These are phyloP conservation scores for Pammene fasciana DNA, from an alignment of 2,888 invertebrate species.

Conservation along the genomic window DNA sequence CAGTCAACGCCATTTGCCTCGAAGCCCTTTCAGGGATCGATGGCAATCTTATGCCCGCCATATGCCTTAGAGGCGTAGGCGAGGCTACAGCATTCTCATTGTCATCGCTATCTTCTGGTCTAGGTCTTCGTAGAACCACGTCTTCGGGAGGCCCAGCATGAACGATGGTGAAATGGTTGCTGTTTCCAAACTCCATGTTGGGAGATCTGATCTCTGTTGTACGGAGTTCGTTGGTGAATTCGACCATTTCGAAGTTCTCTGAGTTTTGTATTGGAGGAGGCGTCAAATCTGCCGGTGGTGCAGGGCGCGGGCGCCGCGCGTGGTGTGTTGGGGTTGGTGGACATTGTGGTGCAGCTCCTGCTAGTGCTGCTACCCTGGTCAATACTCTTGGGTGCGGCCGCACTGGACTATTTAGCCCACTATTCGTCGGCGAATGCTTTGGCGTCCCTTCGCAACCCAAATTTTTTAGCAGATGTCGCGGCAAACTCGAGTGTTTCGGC, in stretches of 20 bases:
- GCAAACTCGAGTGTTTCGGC: constrained; percentile 76
- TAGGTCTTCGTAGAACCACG: constrained; percentile 76
- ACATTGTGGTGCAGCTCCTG: constrained; percentile 87
- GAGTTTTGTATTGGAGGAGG: constrained; percentile 78
- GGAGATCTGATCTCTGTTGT: constrained; percentile 82
- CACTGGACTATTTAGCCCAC: constrained; percentile 63
- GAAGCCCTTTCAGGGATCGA: constrained; percentile 90
- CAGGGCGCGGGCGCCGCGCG: constrained; percentile 86
- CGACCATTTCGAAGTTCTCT: constrained; percentile 76
- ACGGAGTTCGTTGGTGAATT: constrained; percentile 76
- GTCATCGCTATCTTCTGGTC: constrained; percentile 72
- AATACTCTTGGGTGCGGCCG: constrained; percentile 86
- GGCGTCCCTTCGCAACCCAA: constrained; percentile 74
- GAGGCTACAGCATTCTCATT: constrained; percentile 80
- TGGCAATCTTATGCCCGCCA: constrained; percentile 89
- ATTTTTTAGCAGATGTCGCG: constrained; percentile 73
- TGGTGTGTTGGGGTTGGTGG: constrained; percentile 95
- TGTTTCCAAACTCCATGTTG: constrained; percentile 81
- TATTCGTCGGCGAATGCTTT: constrained; percentile 71
- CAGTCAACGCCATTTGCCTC: constrained; percentile 80
- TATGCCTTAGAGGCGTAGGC: constrained; percentile 86
- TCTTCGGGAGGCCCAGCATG: constrained; percentile 80
- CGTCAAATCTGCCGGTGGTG: constrained; percentile 79
- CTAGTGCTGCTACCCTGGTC: constrained; percentile 82
- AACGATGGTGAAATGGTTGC: constrained; percentile 83